phyloP scores from a whole-genome alignment of 2,888 invertebrate species.

The Lasius platythorax region DNA sequence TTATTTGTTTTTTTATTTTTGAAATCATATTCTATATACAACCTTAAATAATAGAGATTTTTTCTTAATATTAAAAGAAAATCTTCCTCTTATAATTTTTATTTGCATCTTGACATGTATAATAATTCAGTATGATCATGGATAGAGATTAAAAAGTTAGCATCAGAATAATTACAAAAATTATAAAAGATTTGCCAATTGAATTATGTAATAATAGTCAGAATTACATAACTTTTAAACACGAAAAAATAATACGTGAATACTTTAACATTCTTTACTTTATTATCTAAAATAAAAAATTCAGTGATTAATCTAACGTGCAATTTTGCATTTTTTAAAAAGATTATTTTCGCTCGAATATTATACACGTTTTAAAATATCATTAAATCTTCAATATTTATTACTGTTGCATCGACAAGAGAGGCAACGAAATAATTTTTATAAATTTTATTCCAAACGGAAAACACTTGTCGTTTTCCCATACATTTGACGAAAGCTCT shows the following conservation, averaged over 20 bases:
- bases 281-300: neutral
- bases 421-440: constrained; percentile 22
- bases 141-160: neutral
- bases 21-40: neutral
- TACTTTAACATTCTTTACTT: neutral
- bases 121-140: neutral
- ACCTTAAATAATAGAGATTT: neutral
- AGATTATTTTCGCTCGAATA: neutral
- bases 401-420: neutral
- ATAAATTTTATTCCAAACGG: constrained; percentile 14
- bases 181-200: neutral
- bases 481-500: constrained; percentile 11
- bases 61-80: neutral
- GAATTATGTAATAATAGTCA: neutral
- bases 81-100: neutral
- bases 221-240: neutral
- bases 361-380: neutral
- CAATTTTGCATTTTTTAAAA: neutral
- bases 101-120: neutral
- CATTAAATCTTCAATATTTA: constrained; percentile 22
- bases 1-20: neutral
- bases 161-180: neutral
- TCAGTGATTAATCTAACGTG: neutral
- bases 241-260: neutral
- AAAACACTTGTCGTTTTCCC: neutral